Evolutionary conservation across 2,888 invertebrate species (phyloP).

Genomic region (Crocallis elinguaria): DNA sequence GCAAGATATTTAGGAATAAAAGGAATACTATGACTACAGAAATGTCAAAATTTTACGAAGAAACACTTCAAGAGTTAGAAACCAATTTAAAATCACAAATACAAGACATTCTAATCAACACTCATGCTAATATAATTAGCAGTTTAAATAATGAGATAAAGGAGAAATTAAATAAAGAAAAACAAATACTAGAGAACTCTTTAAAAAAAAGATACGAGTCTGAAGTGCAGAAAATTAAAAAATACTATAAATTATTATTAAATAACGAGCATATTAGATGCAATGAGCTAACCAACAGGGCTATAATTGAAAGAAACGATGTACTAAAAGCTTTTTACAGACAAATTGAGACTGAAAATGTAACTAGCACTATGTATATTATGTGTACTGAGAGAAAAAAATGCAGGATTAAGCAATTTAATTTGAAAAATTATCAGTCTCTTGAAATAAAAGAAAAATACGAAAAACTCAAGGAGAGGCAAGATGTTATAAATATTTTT

Average conservation of each 20-base stretch:
- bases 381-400: conserved; percentile 76
- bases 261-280: conserved; percentile 60
- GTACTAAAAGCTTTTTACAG: conserved; percentile 64
- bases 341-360: conserved; percentile 65
- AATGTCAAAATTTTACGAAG: conserved; percentile 64
- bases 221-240: conserved; percentile 63
- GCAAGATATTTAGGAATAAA: conserved; percentile 60
- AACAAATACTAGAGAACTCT: conserved; percentile 47
- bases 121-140: conserved; percentile 59
- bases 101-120: conserved; percentile 48
- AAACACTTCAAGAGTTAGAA: conserved; percentile 67
- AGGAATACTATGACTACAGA: conserved; percentile 63
- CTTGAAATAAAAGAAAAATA: conserved; percentile 59
- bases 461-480: conserved; percentile 58
- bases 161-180: conserved; percentile 60
- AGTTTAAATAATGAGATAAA: conserved; percentile 65
- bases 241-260: conserved; percentile 68
- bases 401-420: conserved; percentile 68
- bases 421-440: conserved; percentile 62
- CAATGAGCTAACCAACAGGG: conserved; percentile 56
- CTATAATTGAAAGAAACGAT: conserved; percentile 65
- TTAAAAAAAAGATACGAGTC: conserved; percentile 54
- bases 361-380: conserved; percentile 72
- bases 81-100: conserved; percentile 61
- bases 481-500: conserved; percentile 52